Conservation (phyloP, 2,113 vertebrate genomes). For the Amblyornis subalaris region DNA sequence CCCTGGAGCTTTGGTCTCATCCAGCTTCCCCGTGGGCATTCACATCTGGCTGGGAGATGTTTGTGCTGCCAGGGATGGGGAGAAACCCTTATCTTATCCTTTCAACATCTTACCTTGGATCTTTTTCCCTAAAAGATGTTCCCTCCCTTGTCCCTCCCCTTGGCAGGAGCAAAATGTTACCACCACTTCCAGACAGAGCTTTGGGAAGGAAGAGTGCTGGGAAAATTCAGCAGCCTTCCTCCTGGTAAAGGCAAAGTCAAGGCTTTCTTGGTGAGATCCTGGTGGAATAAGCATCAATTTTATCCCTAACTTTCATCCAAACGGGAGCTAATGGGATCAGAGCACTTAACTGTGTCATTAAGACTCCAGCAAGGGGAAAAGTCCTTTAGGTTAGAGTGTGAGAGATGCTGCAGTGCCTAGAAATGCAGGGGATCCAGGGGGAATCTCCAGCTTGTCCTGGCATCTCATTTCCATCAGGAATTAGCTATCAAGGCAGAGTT, state of each 20-base stretch:
- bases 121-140: neutral
- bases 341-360: neutral
- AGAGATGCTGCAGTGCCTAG: neutral
- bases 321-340: neutral
- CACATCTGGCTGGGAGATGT: neutral
- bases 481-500: neutral
- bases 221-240: neutral
- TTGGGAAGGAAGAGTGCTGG: neutral
- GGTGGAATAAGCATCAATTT: neutral
- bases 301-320: neutral
- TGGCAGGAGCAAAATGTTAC: neutral
- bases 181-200: neutral
- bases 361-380: neutral
- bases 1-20: neutral
- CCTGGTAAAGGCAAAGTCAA: neutral
- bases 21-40: neutral
- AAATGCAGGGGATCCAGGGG: neutral
- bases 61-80: neutral
- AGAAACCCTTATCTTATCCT: neutral
- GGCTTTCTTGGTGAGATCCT: neutral
- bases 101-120: neutral
- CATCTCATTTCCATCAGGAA: neutral
- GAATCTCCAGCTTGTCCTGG: neutral
- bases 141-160: neutral
- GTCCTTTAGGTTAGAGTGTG: neutral